Base-by-base conservation (phyloP, 1,140 invertebrate genomes). In the Zaprionus lachaisei region DNA sequence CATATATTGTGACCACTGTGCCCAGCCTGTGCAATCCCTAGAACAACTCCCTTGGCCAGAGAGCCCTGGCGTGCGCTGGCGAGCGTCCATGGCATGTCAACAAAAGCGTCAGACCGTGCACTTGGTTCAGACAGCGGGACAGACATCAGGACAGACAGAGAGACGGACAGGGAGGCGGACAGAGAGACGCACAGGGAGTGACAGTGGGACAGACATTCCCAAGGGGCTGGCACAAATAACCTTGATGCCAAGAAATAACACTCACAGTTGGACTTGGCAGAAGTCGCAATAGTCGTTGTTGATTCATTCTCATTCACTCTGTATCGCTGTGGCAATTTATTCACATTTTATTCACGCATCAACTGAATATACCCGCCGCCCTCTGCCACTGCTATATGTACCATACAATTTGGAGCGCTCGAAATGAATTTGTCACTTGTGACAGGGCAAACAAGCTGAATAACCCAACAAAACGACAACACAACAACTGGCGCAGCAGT, bases 391-490 rank as follows among this genome's bases (percentile, higher is more conserved):
- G 58, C 65, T 66, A 20, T 28, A 60, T 65, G 65, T 57, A 57
- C 7, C 31, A 20, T 62, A 38, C 17, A 22, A 61, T 20, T 44
- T 37, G 22, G 7, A 62, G 60, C 61, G 72, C 61, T 57, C 63
- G 67, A 84, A 89, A 90, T 81, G 74, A 84, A 87, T 87, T 87
- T 87, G 83, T 87, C 84, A 58, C 81, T 74, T 38, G 68, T 70
- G 64, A 58, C 34, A 31, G 38, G 4, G 34, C 56, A 71, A 67
- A 79, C 76, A 81, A 61, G 69, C 68, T 66, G 71, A 57, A 58
- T 49, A 65, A 51, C 64, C 41, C 41, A 47, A 47, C 41, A 17
- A n/a, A 41, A 34, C 31, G 9, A 47, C 41, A 47, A 31, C n/a
- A 17, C 41, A 9, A 44, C 41, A 41, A 41, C 73, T 75, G 60